Conservation (phyloP, 2,888 invertebrate species). For the Pammene fasciana region DNA sequence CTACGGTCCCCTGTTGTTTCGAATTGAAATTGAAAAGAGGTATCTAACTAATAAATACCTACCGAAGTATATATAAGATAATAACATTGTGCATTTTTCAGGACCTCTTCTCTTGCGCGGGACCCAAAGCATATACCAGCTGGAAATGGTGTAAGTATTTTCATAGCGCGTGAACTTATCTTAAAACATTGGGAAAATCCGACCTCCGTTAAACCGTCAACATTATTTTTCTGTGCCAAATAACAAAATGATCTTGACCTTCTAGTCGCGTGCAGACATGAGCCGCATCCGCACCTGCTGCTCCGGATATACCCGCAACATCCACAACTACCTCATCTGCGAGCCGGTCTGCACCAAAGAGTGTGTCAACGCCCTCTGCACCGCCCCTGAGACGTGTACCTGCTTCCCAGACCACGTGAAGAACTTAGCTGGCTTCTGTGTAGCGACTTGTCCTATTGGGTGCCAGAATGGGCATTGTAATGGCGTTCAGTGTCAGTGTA, state of each 20-base stretch:
- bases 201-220: too few relatives aligned
- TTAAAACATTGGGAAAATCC: too few relatives aligned
- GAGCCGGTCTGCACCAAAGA: slow-evolving; percentile 84
- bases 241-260: slow-evolving; percentile 28
- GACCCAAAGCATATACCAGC: slow-evolving; percentile 76
- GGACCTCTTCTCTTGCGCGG: slow-evolving; percentile 78
- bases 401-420: slow-evolving; percentile 85
- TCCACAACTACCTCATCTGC: slow-evolving; percentile 81
- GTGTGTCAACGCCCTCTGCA: slow-evolving; percentile 86
- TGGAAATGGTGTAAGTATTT: slow-evolving; percentile 84
- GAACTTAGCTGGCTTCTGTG: slow-evolving; percentile 80
- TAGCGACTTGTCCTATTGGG: slow-evolving; percentile 87
- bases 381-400: slow-evolving; percentile 85
- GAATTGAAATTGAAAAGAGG: too few relatives aligned
- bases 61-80: too few relatives aligned
- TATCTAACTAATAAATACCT: too few relatives aligned
- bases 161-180: too few relatives aligned
- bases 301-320: slow-evolving; percentile 86
- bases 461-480: slow-evolving; percentile 87
- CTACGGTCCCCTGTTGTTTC: too few relatives aligned
- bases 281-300: slow-evolving; percentile 88
- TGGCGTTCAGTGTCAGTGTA: slow-evolving; percentile 85
- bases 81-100: slow-evolving; percentile 50
- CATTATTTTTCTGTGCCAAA: neutral
- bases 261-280: slow-evolving; percentile 83